Conservation (phyloP, 1,140 invertebrate species). For the Antheraea mylitta region DNA sequence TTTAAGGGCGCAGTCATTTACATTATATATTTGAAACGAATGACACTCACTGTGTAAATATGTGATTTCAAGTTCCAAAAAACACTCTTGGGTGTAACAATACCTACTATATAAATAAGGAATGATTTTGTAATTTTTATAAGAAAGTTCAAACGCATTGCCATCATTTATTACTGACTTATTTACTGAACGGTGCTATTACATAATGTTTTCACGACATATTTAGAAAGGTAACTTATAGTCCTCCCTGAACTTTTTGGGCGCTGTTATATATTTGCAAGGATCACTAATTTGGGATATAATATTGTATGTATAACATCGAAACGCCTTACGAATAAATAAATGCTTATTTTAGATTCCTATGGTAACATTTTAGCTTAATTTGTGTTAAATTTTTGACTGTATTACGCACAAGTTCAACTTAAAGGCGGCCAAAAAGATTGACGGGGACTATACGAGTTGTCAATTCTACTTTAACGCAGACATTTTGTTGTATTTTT, state of each 20-base stretch:
- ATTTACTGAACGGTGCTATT: neutral
- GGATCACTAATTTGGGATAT: no score
- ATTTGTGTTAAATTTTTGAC: no score
- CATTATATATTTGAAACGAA: neutral
- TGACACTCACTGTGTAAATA: no score
- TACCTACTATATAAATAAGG: neutral
- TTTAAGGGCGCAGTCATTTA: neutral
- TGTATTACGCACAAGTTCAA: no score
- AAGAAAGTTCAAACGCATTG: neutral
- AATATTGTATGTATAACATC: no score
- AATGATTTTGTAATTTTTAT: constrained; percentile 1
- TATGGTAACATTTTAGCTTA: no score
- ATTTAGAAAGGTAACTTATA: no score
- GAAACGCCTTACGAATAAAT: no score
- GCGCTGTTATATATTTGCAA: no score
- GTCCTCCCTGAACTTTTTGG: no score
- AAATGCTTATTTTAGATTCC: no score
- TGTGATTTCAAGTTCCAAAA: neutral
- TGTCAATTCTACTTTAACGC: neutral
- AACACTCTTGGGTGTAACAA: neutral
- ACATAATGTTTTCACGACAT: neutral
- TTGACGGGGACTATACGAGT: neutral
- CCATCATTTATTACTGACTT: neutral
- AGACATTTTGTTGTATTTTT: neutral
- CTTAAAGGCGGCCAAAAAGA: no score